These are phyloP conservation scores for Cheilosia scutellata DNA, from an alignment of 2,888 invertebrate genomes.

Conservation along the genomic window DNA sequence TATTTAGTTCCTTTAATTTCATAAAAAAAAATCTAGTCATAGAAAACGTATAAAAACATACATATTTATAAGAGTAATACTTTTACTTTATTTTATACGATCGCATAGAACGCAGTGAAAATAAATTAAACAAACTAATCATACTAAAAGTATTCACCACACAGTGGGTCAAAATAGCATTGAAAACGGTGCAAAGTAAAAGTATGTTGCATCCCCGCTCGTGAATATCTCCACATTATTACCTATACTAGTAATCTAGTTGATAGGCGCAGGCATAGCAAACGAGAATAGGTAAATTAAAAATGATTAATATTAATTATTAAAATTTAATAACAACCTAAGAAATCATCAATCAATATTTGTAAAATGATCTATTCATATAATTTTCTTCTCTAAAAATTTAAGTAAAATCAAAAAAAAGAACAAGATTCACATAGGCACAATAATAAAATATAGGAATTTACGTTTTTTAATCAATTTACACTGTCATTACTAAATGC, in stretches of 20 bases:
- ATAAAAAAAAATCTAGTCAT: constrained; percentile 61
- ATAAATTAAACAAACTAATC: background rate
- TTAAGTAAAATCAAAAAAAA: constrained; percentile 15
- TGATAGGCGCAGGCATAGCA: constrained; percentile 31
- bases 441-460: constrained; percentile 37
- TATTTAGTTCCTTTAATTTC: constrained; percentile 58
- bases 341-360: constrained; percentile 14
- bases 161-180: no score
- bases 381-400: constrained; percentile 9
- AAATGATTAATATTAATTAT: constrained; percentile 12
- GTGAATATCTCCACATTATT: background rate
- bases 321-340: constrained; percentile 17
- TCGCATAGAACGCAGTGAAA: constrained; percentile 34
- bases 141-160: no score
- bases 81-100: constrained; percentile 63
- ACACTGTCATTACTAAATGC: constrained; percentile 42
- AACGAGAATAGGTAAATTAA: constrained; percentile 29
- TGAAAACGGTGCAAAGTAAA: no score
- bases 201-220: no score
- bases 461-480: constrained; percentile 27
- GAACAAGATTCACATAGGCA: constrained; percentile 45
- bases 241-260: constrained; percentile 25
- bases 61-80: constrained; percentile 47
- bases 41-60: constrained; percentile 15
- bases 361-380: constrained; percentile 2